Percentiles rank a stretch among this genome's conserved stretches.
Evolutionary conservation across 2,113 vertebrate species (phyloP).

Genomic region (Anarhynchus alexandrinus): DNA sequence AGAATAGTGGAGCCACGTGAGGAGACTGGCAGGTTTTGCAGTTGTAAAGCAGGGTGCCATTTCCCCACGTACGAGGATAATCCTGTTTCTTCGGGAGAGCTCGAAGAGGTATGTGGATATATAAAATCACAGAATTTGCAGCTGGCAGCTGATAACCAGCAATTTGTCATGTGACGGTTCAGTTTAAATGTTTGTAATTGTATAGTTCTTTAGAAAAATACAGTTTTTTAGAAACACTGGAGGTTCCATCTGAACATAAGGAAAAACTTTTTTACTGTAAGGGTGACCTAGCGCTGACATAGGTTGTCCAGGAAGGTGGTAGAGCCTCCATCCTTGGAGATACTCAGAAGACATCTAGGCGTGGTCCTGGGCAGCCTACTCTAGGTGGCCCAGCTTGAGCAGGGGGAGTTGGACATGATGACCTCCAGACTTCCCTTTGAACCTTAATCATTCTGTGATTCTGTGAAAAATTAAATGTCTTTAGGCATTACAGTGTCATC

Average conservation of each 20-base stretch:
- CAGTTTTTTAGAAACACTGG: constrained; percentile 24
- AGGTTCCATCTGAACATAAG: constrained; percentile 4
- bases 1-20: constrained; percentile 79
- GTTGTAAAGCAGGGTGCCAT: constrained; percentile 79
- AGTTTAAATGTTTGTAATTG: background rate
- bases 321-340: background rate
- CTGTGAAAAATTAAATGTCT: constrained; percentile 30
- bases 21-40: constrained; percentile 80
- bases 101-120: constrained; percentile 82
- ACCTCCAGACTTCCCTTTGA: constrained; percentile 18
- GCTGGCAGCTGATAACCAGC: constrained; percentile 35
- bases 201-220: constrained; percentile 15
- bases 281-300: background rate
- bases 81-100: constrained; percentile 79
- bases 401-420: background rate
- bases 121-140: constrained; percentile 34
- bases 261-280: background rate
- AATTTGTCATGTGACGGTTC: constrained; percentile 28
- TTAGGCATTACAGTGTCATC: constrained; percentile 5
- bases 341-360: background rate
- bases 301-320: background rate
- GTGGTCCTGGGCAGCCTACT: background rate
- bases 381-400: background rate
- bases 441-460: constrained; percentile 19
- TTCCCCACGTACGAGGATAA: constrained; percentile 82